phyloP scores from a whole-genome alignment of 2,113 vertebrate species.

The Trochalopteron elliotii region DNA sequence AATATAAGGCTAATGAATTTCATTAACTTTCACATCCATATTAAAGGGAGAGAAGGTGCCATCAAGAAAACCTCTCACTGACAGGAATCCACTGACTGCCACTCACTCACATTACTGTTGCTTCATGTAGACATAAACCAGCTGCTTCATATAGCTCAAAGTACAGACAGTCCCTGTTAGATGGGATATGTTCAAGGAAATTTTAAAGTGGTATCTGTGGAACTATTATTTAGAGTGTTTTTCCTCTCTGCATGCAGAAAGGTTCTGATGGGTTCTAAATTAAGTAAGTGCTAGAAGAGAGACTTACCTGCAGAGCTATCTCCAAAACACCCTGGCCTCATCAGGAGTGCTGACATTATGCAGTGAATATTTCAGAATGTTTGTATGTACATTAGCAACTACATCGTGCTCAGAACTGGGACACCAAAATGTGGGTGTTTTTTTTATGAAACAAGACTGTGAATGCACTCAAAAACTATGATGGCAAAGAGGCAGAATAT shows the following conservation, averaged over 20 bases:
- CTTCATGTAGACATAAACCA: neutral
- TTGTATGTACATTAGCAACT: neutral
- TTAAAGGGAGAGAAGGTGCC: neutral
- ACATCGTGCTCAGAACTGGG: neutral
- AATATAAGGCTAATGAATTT: neutral
- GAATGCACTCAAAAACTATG: neutral
- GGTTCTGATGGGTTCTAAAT: neutral
- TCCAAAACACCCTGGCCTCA: neutral
- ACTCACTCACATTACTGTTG: neutral
- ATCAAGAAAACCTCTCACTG: neutral
- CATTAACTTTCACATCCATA: neutral
- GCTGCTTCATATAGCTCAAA: neutral
- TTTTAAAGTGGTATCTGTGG: neutral
- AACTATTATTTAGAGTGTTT: neutral
- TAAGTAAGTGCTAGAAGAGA: neutral
- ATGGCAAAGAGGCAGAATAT: neutral
- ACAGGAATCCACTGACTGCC: neutral
- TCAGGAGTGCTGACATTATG: no score
- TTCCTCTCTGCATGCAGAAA: neutral
- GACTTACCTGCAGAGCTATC: neutral
- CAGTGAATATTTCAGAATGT: no score
- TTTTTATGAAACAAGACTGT: neutral
- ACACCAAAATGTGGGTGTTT: accelerated
- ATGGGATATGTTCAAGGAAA: neutral
- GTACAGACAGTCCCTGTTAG: neutral